Conservation (phyloP, 2,113 vertebrate species). For the Raja brachyura region DNA sequence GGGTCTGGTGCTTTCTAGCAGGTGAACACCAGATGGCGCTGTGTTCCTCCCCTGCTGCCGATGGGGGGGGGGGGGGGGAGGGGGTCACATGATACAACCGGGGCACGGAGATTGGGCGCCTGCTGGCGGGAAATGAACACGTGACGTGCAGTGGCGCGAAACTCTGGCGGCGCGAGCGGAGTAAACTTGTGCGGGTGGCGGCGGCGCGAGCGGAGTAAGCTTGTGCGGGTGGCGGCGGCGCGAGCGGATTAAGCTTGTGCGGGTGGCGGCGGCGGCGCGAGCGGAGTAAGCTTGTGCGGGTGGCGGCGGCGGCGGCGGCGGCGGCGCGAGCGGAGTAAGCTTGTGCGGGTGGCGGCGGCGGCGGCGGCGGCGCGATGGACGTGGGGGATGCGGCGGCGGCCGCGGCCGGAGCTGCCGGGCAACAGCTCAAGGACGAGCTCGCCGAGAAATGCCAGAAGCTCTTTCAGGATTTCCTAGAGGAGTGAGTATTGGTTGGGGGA, state of each 20-base stretch:
- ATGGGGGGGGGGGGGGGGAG: too few species aligned
- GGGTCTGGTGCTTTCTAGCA: too few species aligned
- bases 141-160: background rate
- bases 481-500: slow-evolving; percentile 76
- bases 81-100: too few species aligned
- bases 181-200: background rate
- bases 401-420: slow-evolving; percentile 56
- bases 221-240: background rate
- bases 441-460: slow-evolving; percentile 96
- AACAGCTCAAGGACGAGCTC: slow-evolving; percentile 81
- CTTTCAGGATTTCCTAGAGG: slow-evolving; percentile 93
- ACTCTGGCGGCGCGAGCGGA: background rate
- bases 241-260: background rate
- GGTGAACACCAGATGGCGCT: too few species aligned
- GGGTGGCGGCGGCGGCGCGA: background rate
- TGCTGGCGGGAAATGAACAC: background rate
- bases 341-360: background rate
- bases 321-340: background rate
- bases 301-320: too few species aligned
- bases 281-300: too few species aligned
- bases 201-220: background rate
- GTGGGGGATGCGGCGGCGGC: slow-evolving; percentile 48
- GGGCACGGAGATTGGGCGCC: too few species aligned
- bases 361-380: slow-evolving; percentile 53
- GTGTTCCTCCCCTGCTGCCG: too few species aligned